Evolutionary conservation across 2,113 vertebrate species (phyloP).

Genomic region (Columba livia): DNA sequence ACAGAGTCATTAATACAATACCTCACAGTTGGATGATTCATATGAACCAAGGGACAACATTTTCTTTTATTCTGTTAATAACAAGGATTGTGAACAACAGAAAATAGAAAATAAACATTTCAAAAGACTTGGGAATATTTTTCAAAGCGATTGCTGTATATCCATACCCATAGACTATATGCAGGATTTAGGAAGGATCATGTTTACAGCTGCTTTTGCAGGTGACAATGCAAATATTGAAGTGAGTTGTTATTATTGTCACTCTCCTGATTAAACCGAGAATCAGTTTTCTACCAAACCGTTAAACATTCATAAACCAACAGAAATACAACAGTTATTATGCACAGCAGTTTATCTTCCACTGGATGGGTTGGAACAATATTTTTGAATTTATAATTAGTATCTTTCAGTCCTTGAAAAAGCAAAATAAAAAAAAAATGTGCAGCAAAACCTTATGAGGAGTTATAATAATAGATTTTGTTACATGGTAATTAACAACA

Average conservation of each 20-base stretch:
- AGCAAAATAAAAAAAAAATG: background rate
- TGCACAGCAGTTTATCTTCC: background rate
- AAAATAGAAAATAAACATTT: background rate
- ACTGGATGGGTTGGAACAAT: background rate
- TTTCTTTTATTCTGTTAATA: background rate
- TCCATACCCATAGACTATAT: background rate
- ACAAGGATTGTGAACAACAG: background rate
- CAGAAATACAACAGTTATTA: background rate
- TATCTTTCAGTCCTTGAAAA: background rate
- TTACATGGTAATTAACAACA: background rate
- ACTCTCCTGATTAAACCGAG: slow-evolving; percentile 11
- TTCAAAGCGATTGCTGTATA: background rate
- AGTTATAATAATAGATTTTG: background rate
- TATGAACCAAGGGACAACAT: background rate
- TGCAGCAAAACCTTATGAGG: background rate
- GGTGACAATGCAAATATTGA: background rate
- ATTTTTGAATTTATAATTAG: background rate
- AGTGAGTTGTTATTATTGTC: slow-evolving; percentile 17
- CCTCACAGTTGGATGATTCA: background rate
- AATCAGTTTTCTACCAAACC: slow-evolving; percentile 25
- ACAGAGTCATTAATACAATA: background rate
- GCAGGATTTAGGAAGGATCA: background rate
- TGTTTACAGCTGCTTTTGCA: background rate
- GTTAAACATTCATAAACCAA: background rate
- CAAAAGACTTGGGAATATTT: background rate